Evolutionary conservation across 2,888 invertebrate genomes (phyloP), one percentile per base, ranked within the genome.

Genomic region (Apotomis betuletana): DNA sequence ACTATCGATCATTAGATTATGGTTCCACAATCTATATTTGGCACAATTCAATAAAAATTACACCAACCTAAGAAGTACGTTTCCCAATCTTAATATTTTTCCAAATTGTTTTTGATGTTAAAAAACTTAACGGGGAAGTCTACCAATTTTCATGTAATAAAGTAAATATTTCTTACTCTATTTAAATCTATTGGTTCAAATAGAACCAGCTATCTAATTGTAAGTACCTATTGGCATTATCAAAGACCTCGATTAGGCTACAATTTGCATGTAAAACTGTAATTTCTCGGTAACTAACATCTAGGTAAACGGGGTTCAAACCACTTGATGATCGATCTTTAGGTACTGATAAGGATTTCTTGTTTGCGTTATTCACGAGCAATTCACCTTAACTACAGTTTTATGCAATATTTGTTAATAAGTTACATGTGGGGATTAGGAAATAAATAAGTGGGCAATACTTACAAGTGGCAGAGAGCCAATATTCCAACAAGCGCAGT

Each of bases 381-480:
- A 54, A 5, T 6, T 6, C 3, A 55, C 54, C 27, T 38, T 15
- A 46, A 55, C 9, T 55, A 60, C 60, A 61, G 61, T 55, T 64
- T 61, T 62, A 61, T 62, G 57, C 41, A 51, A 65, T 46, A 6
- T 46, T 46, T 59, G 6, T 13, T 60, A 60, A 61, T 55, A 54
- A 27, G 13, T 12, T 44, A 55, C 27, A 12, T 15, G 54, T 54
- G 38, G 51, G n/a, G 12, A 46, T 15, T 38, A 5, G 27, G 10
- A 63, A n/a, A 49, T 3, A n/a, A 46, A 41, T n/a, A 41, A 51
- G 44, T 41, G n/a, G n/a, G 58, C 3, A 13, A 51, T 83, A 90
- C 92, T 92, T 78, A 92, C 92, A 82, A 82, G 72, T 89, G 88
- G 82, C 86, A 84, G 69, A 91, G 78, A 74, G 89, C 88, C 76